Evolutionary conservation across 2,113 vertebrate genomes (phyloP), one percentile per base, ranked within the genome.

Genomic region (Mugil cephalus): DNA sequence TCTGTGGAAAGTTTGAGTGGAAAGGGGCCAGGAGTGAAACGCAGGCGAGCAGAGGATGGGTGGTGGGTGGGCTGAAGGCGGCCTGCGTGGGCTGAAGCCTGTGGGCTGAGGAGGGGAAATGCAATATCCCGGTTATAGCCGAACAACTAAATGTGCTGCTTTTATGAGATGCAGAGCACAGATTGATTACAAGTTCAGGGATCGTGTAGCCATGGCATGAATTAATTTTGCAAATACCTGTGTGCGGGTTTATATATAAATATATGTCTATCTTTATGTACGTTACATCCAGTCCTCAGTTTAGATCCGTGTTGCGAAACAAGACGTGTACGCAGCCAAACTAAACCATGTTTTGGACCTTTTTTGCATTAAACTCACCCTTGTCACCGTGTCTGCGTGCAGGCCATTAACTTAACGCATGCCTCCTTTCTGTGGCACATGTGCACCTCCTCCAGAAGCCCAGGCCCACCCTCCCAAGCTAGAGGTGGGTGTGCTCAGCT

Each of bases 1-100:
- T 87, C 74, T 84, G 72, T 85, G 86, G 80, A 88, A 91, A 87
- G 65, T 84, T 74, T 82, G 48, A 87, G 74, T 79, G 81, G 81
- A 87, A 68, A 24, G 51, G 59, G 9, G 69, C 82, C 77, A 87
- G 76, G 17, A 69, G 14, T 74, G 70, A 82, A 85, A 68, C 19
- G 39, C 50, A 72, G 55, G 60, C 75, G 65, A 78, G 82, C 65
- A 58, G 76, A 72, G 84, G 72, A 80, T 84, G 79, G 79, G 69
- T 74, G 85, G 71, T 77, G 70, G 83, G 85, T 87, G 84, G 80
- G 89, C 83, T 91, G 65, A 66, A 60, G 74, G 74, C 80, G 80
- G 81, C 65, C 71, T 83, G 77, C 71, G 80, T 87, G 80, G 85
- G 84, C 42, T 81, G 77, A 59, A 67, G 79, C 45, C 65, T 83